A percentile compares a stretch with the other conserved stretches of the same genome.
Evolutionary conservation across 2,888 invertebrate species (phyloP).

Genomic region (Uloborus plumipes): DNA sequence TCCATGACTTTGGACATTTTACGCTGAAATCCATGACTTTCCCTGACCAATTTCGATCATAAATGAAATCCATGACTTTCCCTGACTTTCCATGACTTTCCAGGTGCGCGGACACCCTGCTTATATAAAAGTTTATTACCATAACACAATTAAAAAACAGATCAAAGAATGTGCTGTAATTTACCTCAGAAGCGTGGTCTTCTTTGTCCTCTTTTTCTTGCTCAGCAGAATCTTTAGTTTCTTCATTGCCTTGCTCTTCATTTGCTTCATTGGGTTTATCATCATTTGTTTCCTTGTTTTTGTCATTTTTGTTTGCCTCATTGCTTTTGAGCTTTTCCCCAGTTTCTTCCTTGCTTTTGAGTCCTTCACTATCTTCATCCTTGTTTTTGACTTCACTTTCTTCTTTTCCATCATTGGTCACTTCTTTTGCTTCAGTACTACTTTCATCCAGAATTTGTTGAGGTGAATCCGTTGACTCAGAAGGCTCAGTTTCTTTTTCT

Average conservation of each 20-base stretch:
- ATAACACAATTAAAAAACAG: neutral
- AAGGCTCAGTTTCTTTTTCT: slow-evolving; percentile 57
- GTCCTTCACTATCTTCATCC: neutral
- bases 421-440: slow-evolving; percentile 63
- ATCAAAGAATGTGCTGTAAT: neutral
- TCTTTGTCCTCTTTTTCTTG: slow-evolving; percentile 6
- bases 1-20: too few species aligned
- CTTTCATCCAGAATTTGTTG: slow-evolving; percentile 32
- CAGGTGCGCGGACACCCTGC: too few species aligned
- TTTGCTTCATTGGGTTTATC: neutral
- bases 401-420: neutral
- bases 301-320: too few species aligned
- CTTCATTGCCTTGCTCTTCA: slow-evolving; percentile 5
- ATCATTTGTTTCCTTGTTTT: slow-evolving; percentile 5
- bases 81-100: too few species aligned
- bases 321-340: too few species aligned
- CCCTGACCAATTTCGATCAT: too few species aligned
- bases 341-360: too few species aligned
- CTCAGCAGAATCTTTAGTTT: neutral
- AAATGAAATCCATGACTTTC: too few species aligned
- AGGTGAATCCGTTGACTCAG: slow-evolving; percentile 57
- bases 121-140: too few species aligned
- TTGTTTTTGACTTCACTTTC: neutral
- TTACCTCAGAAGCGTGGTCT: slow-evolving; percentile 33
- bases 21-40: too few species aligned